Base-by-base conservation (phyloP, 1,140 invertebrate genomes). In the Lordiphosa stackelbergi region DNA sequence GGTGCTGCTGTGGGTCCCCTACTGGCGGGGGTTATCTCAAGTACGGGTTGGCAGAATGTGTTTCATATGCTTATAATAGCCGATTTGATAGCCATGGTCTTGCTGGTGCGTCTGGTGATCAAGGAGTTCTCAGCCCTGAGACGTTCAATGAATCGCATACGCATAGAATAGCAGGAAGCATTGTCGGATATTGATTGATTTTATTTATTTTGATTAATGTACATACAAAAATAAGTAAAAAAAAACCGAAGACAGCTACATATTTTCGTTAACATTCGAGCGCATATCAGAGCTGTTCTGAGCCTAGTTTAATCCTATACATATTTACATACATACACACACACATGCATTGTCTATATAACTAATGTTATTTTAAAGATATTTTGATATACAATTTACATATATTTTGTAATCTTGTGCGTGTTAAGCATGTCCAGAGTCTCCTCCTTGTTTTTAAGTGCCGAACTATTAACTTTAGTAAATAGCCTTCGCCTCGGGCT, bases 11-110 rank as follows among this genome's bases (percentile, higher is more conserved):
- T 98, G 42, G 97, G 97, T 2, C 97, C 97, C 0, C 88, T 97
- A 53, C 74, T 98, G 36, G 96, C 96, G 3, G 96, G 96, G n/a
- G 88, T 96, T 6, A 92, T 98, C 8, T 90, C 89, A 3, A 88
- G 88, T 40, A 85, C 88, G 19, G 93, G 93, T 9, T 98, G 96
- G 97, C 89, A 94, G 35, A 91, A 94, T 87, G 96, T 98, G 2
- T 98, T 98, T 89, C 93, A 95, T 69, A 96, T 98, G 94, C 90
- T 98, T 2, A 97, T 98, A 88, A 77, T 89, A 2, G 92, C 96
- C 5, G 93, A 97, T 88, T 84, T 96, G 5, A 73, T 95, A 28
- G 96, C 97, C 3, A 88, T 98, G 42, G 41, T 96, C 63, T 89
- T 96, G 73, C 73, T 93, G 45, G 60, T 91, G 8, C 88, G 90